Conservation (phyloP, 2,888 invertebrate species). For the Balanococcus diminutus region DNA sequence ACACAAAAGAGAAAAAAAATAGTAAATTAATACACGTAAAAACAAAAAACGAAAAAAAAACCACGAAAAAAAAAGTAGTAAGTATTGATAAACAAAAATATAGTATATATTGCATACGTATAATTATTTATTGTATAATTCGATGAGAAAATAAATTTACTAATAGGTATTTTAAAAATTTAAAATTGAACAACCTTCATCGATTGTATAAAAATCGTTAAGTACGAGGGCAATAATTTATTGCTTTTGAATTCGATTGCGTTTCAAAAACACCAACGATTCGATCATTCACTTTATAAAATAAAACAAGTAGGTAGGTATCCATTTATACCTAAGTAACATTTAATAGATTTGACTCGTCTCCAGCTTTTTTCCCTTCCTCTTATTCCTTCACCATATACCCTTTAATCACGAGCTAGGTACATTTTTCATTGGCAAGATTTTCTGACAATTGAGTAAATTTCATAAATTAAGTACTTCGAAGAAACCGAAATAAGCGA, state of each 20-base stretch:
- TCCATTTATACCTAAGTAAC: not conserved
- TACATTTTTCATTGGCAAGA: not conserved
- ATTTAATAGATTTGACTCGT: not conserved
- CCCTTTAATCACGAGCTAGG: too few relatives aligned
- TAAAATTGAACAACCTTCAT: not conserved
- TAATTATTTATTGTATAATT: not conserved
- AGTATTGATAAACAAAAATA: not conserved
- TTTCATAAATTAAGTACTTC: slow-evolving; percentile 4
- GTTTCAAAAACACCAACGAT: not conserved
- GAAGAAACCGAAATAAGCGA: not conserved
- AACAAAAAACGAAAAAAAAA: not conserved
- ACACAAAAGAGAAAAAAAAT: not conserved
- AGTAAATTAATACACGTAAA: slow-evolving; percentile 27
- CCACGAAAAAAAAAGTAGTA: slow-evolving; percentile 2
- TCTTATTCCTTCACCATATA: not conserved
- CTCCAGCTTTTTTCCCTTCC: not conserved
- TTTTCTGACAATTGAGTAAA: not conserved
- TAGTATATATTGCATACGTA: slow-evolving; percentile 1
- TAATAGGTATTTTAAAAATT: too few relatives aligned
- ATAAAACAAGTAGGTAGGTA: not conserved
- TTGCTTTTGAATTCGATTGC: not conserved
- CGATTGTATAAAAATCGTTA: not conserved
- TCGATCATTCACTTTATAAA: too few relatives aligned
- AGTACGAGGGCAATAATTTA: not conserved
- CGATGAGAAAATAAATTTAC: not conserved